Evolutionary conservation across 2,888 invertebrate genomes (phyloP).

Genomic region (Melieria picta): DNA sequence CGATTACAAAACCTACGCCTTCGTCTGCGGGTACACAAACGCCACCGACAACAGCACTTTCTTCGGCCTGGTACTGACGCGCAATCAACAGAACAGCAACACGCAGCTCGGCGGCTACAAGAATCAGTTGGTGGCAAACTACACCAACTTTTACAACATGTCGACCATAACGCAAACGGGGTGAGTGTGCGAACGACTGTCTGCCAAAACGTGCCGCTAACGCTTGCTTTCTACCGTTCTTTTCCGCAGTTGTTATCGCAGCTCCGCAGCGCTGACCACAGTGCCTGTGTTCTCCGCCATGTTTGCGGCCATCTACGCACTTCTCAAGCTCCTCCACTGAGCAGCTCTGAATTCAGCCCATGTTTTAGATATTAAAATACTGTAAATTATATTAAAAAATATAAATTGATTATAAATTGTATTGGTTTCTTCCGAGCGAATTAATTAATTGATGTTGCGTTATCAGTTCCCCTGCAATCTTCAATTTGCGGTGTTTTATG

Average conservation of each 20-base stretch:
- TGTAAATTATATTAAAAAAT: no score
- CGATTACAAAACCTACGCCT: constrained; percentile 50
- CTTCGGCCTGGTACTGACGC: constrained; percentile 49
- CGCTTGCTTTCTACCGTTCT: background rate
- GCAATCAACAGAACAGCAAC: constrained; percentile 39
- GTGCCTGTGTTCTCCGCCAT: constrained; percentile 14
- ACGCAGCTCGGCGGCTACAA: constrained; percentile 41
- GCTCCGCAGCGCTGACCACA: background rate
- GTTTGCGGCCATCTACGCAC: constrained; percentile 11
- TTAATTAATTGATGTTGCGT: no score
- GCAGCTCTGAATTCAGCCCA: background rate
- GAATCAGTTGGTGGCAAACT: constrained; percentile 28
- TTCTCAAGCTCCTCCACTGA: constrained; percentile 5
- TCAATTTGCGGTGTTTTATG: no score
- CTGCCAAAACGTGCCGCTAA: background rate
- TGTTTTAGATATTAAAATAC: no score
- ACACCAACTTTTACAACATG: constrained; percentile 49
- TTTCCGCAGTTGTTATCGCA: constrained; percentile 38
- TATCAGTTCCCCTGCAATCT: no score
- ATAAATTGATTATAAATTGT: no score
- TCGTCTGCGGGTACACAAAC: constrained; percentile 55
- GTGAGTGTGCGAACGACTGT: constrained; percentile 44
- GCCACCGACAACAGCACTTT: constrained; percentile 42
- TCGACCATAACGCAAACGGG: constrained; percentile 45
- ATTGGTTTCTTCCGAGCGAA: no score